Evolutionary conservation across 2,888 invertebrate species (phyloP), one percentile per base, ranked within the genome.

Genomic region (Halictus quadricinctus): DNA sequence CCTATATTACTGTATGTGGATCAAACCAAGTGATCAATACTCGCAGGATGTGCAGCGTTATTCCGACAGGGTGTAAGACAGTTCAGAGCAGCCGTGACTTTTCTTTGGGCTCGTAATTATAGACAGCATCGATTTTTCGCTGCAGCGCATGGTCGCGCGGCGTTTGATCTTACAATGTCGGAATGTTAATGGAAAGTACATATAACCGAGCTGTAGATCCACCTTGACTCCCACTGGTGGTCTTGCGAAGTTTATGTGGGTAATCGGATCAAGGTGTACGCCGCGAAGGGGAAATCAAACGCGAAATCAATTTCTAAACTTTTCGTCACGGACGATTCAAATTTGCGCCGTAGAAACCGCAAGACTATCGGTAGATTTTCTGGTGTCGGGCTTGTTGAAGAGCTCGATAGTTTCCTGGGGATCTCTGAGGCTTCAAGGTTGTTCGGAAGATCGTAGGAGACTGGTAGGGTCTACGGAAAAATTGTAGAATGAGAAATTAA

Each of bases 221-320:
- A 77, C 85, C 85, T 85, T 85, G 85, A 85, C 79, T 84, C 84
- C 69, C 76, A 76, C 66, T 84, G 79, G 84, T 70, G 75, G 58
- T 58, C 58, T 81, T 58, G 46, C 70, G 60, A 72, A 83, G 46
- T 83, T 83, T 74, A 84, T 78, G 78, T 75, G 54, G 84, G 83
- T 83, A 84, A 84, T 72, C 83, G 75, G 69, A 69, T 83, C 70
- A 79, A 79, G 75, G 77, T 76, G 64, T 64, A 29, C 2, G 81
- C 75, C 64, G 54, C 73, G 54, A 58, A 78, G 74, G 54, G 78
- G 75, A 72, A 72, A 84, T 84, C 78, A 64, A 74, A 83, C 66
- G 66, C 18, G 21, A 36, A 66, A 29, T 29, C 15, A 64, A 64
- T 25, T 25, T 29, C 64, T 13, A 29, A 64, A 64, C 64, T 64